phyloP scores from a whole-genome alignment of 2,888 invertebrate genomes.

The Stegana nigrithorax region DNA sequence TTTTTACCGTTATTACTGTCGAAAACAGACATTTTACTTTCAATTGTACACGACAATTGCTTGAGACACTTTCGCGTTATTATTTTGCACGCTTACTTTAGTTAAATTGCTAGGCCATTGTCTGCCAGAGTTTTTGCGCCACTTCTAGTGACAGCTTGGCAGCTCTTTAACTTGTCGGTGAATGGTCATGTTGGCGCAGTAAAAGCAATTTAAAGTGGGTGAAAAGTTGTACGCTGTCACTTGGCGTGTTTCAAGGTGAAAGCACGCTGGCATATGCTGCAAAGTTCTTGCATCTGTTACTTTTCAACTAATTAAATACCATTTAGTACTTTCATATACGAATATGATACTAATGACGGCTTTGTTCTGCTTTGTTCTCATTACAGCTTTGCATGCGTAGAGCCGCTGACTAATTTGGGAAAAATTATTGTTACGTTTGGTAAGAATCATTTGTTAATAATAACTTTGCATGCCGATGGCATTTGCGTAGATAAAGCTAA shows the following conservation, averaged over 20 bases:
- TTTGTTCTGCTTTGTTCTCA: neutral
- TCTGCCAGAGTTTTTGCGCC: neutral
- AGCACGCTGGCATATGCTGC: no score
- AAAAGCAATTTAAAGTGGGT: neutral
- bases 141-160: neutral
- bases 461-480: no score
- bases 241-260: neutral
- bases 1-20: neutral
- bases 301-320: no score
- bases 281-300: no score
- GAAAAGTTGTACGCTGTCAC: neutral
- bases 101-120: neutral
- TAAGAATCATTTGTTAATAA: no score
- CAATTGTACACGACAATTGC: neutral
- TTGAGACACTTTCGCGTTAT: neutral
- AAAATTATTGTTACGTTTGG: no score
- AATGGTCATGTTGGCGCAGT: no score
- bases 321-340: no score
- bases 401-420: no score
- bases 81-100: neutral
- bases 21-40: slow-evolving; percentile 5
- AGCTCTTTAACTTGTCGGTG: no score
- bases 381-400: neutral
- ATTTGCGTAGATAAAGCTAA: no score
- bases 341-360: no score